Conservation (phyloP, 2,888 invertebrate species). For the Aricia artaxerxes region DNA sequence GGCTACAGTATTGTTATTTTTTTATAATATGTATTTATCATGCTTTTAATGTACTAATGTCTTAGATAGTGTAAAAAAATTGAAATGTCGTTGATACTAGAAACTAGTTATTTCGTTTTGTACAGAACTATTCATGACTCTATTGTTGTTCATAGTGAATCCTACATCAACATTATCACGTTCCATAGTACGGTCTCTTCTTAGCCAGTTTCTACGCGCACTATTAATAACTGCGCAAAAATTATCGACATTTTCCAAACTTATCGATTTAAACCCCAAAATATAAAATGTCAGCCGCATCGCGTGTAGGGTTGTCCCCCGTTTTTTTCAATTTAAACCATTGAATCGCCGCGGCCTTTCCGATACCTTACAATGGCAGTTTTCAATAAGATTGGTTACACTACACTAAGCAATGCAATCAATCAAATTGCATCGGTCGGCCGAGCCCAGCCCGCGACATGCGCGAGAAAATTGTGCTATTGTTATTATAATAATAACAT, state of each 20-base stretch:
- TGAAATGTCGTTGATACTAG: too few species aligned
- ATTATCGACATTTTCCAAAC: constrained; percentile 6
- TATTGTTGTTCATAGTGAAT: too few species aligned
- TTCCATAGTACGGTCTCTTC: background rate
- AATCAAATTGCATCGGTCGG: constrained; percentile 78
- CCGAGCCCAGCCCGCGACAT: constrained; percentile 53
- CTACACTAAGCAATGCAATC: constrained; percentile 80
- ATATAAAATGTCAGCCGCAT: constrained; percentile 72
- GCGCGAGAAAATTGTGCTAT: constrained; percentile 39
- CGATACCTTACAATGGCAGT: constrained; percentile 70
- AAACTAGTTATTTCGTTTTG: too few species aligned
- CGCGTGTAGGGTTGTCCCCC: constrained; percentile 72
- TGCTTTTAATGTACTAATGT: too few species aligned
- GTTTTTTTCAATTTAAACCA: constrained; percentile 78
- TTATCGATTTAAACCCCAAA: constrained; percentile 51
- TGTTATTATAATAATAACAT: constrained; percentile 36
- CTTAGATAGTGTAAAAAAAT: too few species aligned
- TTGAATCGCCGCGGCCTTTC: constrained; percentile 75
- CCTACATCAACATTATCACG: background rate
- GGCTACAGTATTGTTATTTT: too few species aligned
- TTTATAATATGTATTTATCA: too few species aligned
- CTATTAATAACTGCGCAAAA: constrained; percentile 9
- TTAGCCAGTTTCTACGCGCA: background rate
- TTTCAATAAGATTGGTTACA: constrained; percentile 81
- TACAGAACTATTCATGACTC: too few species aligned